Base-by-base conservation (phyloP, 2,113 vertebrate genomes). In the Scomber japonicus region DNA sequence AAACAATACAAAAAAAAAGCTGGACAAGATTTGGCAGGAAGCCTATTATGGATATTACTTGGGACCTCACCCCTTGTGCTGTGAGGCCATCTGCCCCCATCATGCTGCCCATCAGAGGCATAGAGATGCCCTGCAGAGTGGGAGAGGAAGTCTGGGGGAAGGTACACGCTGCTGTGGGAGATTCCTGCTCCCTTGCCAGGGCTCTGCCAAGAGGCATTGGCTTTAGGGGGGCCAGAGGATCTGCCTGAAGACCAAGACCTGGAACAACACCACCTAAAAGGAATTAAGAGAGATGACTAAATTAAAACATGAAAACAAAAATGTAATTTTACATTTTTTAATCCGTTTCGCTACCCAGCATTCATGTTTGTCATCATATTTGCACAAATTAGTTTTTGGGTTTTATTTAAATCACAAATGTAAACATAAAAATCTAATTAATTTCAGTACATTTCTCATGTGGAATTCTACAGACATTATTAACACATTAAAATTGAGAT, bases 141-240 rank as follows among this genome's bases (percentile, higher is more conserved):
- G 95, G 89, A 46, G 96, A 91, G 30, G 95, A 90, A 46, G 92
- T 94, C 79, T 94, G 82, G 6, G 93, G 76, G 63, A 96, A 96
- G 48, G 90, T 66, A 35, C 94, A 94, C 1, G 93, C 65, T 3
- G 92, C 90, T 10, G 90, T 83, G 61, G 95, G 69, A 3, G 94
- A 92, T 21, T 97, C 96, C 63, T 95, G 94, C 15, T 97, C 97
- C 70, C 91, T 87, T 24, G 81, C 91, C 75, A 96, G 51, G 13
- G 90, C 64, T 67, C 92, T 87, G 68, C 80, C 90, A 48, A 90
- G 73, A 10, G 92, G 71, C 30, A 93, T 86, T 51, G 94, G 92
- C 75, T 97, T 97, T 1, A 96, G 87, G 0, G 94, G 88, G 2
- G 94, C 90, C 4, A 95, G 66, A 2, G 95, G 76, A 53, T 98